Percentiles rank a stretch among this genome's conserved stretches.
Conservation (phyloP, 2,113 vertebrate genomes). For the Paratilapia polleni region DNA sequence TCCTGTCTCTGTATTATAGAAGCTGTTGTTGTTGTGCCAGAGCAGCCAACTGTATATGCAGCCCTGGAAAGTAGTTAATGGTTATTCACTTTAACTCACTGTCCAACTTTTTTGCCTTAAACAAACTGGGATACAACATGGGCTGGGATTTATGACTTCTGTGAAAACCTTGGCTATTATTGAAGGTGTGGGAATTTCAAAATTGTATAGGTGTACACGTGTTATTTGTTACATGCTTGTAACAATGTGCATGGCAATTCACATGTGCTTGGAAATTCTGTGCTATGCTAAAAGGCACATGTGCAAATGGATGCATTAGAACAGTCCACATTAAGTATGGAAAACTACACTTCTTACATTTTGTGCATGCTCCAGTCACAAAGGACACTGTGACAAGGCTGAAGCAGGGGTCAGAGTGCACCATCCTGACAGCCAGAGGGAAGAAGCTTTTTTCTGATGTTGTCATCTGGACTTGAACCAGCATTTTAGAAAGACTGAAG, state of each 20-base stretch:
- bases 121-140: not conserved
- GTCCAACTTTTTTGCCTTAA: not conserved
- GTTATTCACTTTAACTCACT: not conserved
- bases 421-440: not conserved
- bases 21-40: slow-evolving; percentile 18
- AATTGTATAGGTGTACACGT: not conserved
- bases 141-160: not conserved
- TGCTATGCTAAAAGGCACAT: not conserved
- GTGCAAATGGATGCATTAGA: not conserved
- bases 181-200: not conserved
- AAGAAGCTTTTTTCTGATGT: not conserved
- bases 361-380: not conserved
- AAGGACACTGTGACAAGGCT: not conserved
- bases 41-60: not conserved
- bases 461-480: not conserved
- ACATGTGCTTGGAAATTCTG: too few relatives aligned
- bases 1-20: not conserved
- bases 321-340: too few relatives aligned
- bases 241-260: not conserved
- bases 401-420: not conserved
- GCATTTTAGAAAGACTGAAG: not conserved
- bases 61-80: not conserved
- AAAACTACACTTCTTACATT: too few relatives aligned
- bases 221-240: not conserved
- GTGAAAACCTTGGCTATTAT: not conserved